Base-by-base conservation (phyloP, 1,140 invertebrate genomes). In the Penaeus chinensis region DNA sequence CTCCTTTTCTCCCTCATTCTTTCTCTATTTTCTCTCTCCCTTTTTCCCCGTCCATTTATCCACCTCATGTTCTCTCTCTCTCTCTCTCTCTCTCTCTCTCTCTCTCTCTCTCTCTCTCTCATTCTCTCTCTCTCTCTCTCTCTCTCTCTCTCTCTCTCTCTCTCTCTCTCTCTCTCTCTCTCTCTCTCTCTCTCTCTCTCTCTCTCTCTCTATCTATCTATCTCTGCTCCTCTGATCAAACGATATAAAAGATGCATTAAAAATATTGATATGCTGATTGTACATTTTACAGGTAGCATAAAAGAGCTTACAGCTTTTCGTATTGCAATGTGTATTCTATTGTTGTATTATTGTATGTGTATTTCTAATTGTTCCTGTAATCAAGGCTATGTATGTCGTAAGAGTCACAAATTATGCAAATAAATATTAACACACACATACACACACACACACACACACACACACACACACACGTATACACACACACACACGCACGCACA, bases 371-470 rank as follows among this genome's bases (percentile, higher is more conserved):
- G 0, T 47, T 47, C 11, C 42, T 47, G 3, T 10, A 10, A 47
- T 47, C 47, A 47, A 47, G 7, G 47, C 47, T 47, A 13, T 47
- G 47, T 47, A 47, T 47, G 11, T 47, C 47, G 47, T 47, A 10
- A 47, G 47, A 47, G 47, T 47, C 11, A 47, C 7, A 13, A 47
- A 47, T 47, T 47, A 47, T 47, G 47, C 4, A 10, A 47, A 47
- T 47, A 1, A 47, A 47, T 47, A 81, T 60, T 60, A 10, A 80
- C 47, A 20, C 7, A 47, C 18, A 62, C 78, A 80, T 8, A 80
- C 78, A 60, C 32, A 80, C 78, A 60, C 78, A 47, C 32, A 80
- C 32, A 60, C 47, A 80, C 42, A 60, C 22, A 80, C 20, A 32
- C 74, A 32, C 74, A 77, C 74, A 32, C 74, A 77, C 32, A 77